Percentiles rank a stretch among this genome's conserved stretches.
These are phyloP conservation scores for Hippocampus comes DNA, from an alignment of 2,113 vertebrate genomes.

Conservation along the genomic window DNA sequence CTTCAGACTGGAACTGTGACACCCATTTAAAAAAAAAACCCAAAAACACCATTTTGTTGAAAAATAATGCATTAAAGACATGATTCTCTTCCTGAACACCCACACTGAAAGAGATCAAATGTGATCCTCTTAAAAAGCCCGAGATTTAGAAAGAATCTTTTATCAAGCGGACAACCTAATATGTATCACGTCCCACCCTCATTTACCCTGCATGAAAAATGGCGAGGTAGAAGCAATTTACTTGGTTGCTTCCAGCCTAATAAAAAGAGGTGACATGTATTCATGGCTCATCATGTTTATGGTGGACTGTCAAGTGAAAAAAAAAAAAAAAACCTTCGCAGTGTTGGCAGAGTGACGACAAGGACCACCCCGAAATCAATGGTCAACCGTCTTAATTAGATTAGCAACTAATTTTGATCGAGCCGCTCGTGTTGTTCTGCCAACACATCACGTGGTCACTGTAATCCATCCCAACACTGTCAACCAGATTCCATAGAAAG, in stretches of 20 bases:
- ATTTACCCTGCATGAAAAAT: constrained; percentile 10
- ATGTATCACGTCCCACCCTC: neutral
- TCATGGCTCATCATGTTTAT: constrained; percentile 26
- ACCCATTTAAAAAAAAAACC: neutral
- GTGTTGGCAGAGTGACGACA: constrained; percentile 24
- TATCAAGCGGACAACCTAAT: constrained; percentile 1
- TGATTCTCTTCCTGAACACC: neutral
- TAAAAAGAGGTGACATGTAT: constrained; percentile 31
- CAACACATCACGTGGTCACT: constrained; percentile 9
- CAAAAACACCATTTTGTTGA: neutral
- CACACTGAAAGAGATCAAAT: neutral
- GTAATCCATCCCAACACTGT: constrained; percentile 16
- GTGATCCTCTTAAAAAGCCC: neutral
- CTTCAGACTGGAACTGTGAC: neutral
- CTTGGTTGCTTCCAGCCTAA: constrained; percentile 15
- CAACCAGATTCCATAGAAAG: neutral
- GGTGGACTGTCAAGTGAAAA: constrained; percentile 9
- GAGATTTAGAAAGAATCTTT: constrained; percentile 4
- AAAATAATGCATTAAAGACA: neutral
- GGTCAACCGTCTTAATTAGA: constrained; percentile 22
- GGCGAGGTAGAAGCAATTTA: constrained; percentile 20
- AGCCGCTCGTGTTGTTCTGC: constrained; percentile 4
- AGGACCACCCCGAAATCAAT: constrained; percentile 25
- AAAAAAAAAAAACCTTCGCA: constrained; percentile 5
- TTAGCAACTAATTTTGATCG: constrained; percentile 26